Base-by-base conservation (phyloP, 2,888 invertebrate genomes). In the Luffia ferchaultella region DNA sequence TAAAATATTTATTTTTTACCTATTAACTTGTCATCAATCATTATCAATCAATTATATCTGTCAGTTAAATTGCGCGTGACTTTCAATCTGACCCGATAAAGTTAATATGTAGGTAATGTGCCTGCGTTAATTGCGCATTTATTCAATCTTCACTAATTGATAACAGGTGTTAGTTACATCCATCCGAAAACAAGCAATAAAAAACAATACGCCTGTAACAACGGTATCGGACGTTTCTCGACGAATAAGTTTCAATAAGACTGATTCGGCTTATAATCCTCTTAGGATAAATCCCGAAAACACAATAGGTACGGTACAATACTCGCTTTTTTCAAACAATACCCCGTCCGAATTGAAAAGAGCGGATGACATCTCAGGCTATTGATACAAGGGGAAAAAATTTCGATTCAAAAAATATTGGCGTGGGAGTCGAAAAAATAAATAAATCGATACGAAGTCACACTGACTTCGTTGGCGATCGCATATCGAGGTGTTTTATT, bases 211-310 rank as follows among this genome's bases (percentile, higher is more conserved):
- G 40, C 16, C 40, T 41, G 16, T 18, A 52, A 52, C 52, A 52
- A 50, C 54, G 53, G 58, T 61, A 67, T 57, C 59, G 54, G 56
- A 64, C 57, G 61, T 64, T 64, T 68, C 59, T 59, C 58, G 58
- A 54, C 55, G 59, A 65, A 60, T 60, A 62, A 62, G 56, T 63
- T 62, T 68, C 68, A 70, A 70, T 68, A 62, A 58, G 55, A 52
- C 49, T 57, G 58, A 62, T 62, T 62, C 53, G 62, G 60, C 62
- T 62, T 60, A 60, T 72, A 74, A 77, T 73, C 73, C 74, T 71
- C 74, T 72, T 72, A 61, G 52, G 50, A 54, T 19, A 52, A 54
- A 52, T 52, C 52, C 50, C 42, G 17, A 48, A 20, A n/a, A 16
- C 42, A 55, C 53, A 57, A 54, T 48, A 54, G 47, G 41, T n/a